Percentiles rank a stretch among this genome's conserved stretches.
Evolutionary conservation across 2,113 vertebrate species (phyloP).

Genomic region (Polypterus senegalus): DNA sequence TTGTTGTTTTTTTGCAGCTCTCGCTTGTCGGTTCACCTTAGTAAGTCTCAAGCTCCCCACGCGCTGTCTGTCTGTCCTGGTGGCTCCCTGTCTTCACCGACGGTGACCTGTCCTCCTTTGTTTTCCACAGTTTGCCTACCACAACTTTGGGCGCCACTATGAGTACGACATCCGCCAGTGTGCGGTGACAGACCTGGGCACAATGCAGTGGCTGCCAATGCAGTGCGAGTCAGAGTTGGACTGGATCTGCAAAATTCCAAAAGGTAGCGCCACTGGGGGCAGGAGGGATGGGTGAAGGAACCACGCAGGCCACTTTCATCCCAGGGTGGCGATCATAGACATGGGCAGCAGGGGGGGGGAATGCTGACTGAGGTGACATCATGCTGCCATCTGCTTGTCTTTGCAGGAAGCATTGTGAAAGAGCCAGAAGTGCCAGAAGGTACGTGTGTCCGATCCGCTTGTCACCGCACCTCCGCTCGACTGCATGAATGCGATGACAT

Average conservation of each 20-base stretch:
- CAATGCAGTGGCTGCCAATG: conserved; percentile 81
- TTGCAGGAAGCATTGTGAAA: conserved; percentile 54
- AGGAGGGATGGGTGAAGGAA: not conserved
- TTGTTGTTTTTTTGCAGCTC: no score
- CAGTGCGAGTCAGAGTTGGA: conserved; percentile 81
- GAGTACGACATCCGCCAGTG: conserved; percentile 63
- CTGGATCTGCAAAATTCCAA: conserved; percentile 95
- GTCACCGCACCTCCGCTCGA: no score
- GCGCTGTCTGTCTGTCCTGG: no score
- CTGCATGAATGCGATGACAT: no score
- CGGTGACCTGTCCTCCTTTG: not conserved
- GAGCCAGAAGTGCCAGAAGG: conserved; percentile 68
- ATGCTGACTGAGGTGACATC: no score
- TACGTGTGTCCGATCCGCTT: conserved; percentile 22
- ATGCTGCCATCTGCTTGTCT: conserved; percentile 9
- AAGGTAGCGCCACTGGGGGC: conserved; percentile 47
- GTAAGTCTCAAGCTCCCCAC: no score
- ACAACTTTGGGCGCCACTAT: conserved; percentile 77
- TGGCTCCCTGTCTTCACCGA: no score
- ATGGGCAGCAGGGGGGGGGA: not conserved
- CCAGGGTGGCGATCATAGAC: not conserved
- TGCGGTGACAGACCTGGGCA: conserved; percentile 69
- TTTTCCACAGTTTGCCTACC: conserved; percentile 67
- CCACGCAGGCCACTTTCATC: not conserved
- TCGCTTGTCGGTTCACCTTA: no score